phyloP scores from a whole-genome alignment of 2,888 invertebrate species.

The Prosopocoilus inquinatus region DNA sequence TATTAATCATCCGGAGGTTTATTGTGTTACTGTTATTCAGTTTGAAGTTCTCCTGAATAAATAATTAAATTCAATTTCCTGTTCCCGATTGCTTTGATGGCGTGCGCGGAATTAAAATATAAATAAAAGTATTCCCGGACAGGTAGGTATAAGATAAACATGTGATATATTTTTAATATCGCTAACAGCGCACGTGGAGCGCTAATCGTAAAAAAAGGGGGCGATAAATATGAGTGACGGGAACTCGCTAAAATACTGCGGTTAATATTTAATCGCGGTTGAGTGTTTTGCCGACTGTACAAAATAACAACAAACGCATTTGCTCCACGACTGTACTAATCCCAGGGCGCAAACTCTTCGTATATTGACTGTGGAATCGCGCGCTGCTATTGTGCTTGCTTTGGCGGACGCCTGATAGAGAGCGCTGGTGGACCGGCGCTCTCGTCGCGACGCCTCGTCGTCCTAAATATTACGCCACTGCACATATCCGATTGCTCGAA shows the following conservation, averaged over 20 bases:
- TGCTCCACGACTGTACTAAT: constrained; percentile 21
- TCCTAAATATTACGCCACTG: constrained; percentile 18
- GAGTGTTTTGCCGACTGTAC: constrained; percentile 17
- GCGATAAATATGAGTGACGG: constrained; percentile 10
- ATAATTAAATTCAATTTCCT: no score
- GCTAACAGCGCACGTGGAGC: constrained; percentile 1
- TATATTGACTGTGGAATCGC: constrained; percentile 31
- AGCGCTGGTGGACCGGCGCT: constrained; percentile 24
- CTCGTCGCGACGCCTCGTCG: constrained; percentile 23
- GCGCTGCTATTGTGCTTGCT: constrained; percentile 28
- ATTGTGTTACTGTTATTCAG: no score
- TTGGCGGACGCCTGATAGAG: constrained; percentile 24
- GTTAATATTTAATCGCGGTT: constrained; percentile 12
- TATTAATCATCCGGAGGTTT: no score
- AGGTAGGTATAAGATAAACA: no score
- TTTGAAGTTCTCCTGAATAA: no score
- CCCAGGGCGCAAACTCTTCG: constrained; percentile 28
- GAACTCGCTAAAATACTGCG: constrained; percentile 9
- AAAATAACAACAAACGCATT: constrained; percentile 26
- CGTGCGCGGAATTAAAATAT: no score
- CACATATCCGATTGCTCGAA: constrained; percentile 22
- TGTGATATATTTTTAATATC: no score
- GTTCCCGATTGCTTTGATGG: no score
- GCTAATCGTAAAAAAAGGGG: constrained; percentile 10
- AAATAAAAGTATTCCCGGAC: no score